Conservation (phyloP, 2,888 invertebrate species). For the Melikaiella ostensackeni region DNA sequence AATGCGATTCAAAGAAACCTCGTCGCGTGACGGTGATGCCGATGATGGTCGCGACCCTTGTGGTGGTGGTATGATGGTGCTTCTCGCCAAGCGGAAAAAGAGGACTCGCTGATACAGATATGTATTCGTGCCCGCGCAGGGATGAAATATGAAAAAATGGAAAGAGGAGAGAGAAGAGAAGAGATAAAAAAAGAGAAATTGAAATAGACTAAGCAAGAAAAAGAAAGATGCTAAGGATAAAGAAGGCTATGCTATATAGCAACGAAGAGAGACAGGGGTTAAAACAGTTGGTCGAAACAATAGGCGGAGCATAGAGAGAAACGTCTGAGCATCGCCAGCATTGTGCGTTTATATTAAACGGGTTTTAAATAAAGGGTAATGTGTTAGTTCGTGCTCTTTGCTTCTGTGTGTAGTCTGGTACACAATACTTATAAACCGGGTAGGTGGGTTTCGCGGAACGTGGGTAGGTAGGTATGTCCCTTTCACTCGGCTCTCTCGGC, state of each 20-base stretch:
- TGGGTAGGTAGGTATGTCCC: conserved; percentile 66
- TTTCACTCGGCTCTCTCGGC: conserved; percentile 59
- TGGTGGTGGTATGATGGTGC: conserved; percentile 55
- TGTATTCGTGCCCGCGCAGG: conserved; percentile 17
- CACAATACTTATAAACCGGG: conserved; percentile 52
- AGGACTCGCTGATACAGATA: conserved; percentile 28
- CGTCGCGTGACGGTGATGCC: conserved; percentile 61
- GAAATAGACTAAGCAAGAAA: conserved; percentile 36
- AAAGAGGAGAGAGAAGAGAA: conserved; percentile 27
- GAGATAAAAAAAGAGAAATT: conserved; percentile 40
- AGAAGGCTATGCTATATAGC: conserved; percentile 39
- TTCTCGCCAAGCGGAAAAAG: conserved; percentile 52
- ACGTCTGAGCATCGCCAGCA: conserved; percentile 72
- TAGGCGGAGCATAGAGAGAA: conserved; percentile 67
- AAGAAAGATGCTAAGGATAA: conserved; percentile 18
- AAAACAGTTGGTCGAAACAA: conserved; percentile 74
- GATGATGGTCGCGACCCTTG: conserved; percentile 61
- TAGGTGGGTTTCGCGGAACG: conserved; percentile 62
- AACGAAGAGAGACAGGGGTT: conserved; percentile 52
- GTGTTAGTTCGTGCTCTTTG: conserved; percentile 61
- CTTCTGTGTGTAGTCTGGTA: conserved; percentile 54
- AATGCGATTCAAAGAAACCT: conserved; percentile 71
- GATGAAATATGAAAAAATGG: conserved; percentile 37
- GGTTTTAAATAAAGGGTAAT: conserved; percentile 71
- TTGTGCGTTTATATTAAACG: conserved; percentile 68